Evolutionary conservation across 2,113 vertebrate genomes (phyloP), one percentile per base, ranked within the genome.

Genomic region (Eurystomus gularis): DNA sequence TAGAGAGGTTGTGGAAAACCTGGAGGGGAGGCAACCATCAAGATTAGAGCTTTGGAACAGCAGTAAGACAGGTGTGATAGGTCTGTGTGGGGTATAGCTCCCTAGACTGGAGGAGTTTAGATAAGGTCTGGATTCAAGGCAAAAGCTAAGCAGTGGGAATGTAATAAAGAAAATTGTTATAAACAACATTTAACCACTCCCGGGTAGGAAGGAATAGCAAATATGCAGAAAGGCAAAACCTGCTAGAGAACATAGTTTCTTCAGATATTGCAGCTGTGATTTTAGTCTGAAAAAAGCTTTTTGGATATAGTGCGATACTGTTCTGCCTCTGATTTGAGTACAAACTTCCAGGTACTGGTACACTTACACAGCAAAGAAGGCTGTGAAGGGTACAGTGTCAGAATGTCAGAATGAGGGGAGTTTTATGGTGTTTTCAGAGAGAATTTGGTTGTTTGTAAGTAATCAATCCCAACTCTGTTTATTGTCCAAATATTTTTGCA

Each of bases 21-120:
- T 83, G n/a, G 7, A 51, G 31, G 9, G 6, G 12, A 28, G 4
- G 16, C 40, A 51, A 62, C 17, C 3, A 35, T 3, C 0, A 0
- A 44, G 8, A 3, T 57, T 48, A 44, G 54, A 75, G 14, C 46
- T 40, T 25, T 82, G 48, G 33, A 89, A 31, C 11, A 82, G 17
- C 55, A 55, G 26, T 28, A 44, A 76, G 7, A 51, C 10, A 76
- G 26, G 57, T 26, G 16, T 26, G 26, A 51, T 31, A 40, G 5
- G 17, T 55, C 23, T 52, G 3, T 46, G 18, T 61, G 15, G 6
- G 25, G 40, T 33, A 21, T 33, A 14, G 23, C 13, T 82, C 9
- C 11, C 20, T 21, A 61, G 28, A 62, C 4, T 39, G 10, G 11
- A 8, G 55, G 12, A 51, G 20, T 71, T 87, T 55, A 64, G 25